These are phyloP conservation scores for Alethe diademata DNA, from an alignment of 2,113 vertebrate genomes.

Conservation along the genomic window DNA sequence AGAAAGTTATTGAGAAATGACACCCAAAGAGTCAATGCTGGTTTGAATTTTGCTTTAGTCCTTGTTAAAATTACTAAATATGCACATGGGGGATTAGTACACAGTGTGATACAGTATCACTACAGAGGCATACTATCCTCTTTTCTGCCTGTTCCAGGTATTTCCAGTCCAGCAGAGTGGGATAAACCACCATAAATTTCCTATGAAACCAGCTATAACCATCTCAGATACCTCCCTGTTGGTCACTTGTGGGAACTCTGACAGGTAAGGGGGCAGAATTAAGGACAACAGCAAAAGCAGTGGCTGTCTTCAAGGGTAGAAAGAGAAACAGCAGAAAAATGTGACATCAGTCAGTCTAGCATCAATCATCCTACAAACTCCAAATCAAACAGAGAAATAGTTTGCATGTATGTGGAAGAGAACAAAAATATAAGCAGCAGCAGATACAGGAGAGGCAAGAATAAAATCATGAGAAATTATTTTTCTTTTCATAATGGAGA, in stretches of 20 bases:
- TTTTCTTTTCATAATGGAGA: slow-evolving; percentile 6
- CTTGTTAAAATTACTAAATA: background rate
- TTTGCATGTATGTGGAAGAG: background rate
- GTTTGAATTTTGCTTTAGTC: slow-evolving; percentile 2
- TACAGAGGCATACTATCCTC: background rate
- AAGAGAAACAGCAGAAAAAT: background rate
- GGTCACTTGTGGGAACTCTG: background rate
- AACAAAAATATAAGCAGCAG: background rate
- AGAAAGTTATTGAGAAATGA: slow-evolving; percentile 20
- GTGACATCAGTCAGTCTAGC: background rate
- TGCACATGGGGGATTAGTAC: background rate
- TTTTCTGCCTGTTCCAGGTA: background rate
- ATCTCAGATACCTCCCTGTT: background rate
- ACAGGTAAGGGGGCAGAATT: background rate
- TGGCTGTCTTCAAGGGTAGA: background rate
- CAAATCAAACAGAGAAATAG: background rate
- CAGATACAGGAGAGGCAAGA: background rate
- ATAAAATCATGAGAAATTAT: background rate
- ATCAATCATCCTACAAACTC: background rate
- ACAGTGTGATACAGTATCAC: background rate
- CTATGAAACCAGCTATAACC: background rate
- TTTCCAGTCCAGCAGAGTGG: background rate
- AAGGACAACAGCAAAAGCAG: background rate
- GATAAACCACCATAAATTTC: background rate
- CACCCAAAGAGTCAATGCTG: background rate